phyloP scores from a whole-genome alignment of 2,113 vertebrate genomes.

The Lamprotornis superbus region DNA sequence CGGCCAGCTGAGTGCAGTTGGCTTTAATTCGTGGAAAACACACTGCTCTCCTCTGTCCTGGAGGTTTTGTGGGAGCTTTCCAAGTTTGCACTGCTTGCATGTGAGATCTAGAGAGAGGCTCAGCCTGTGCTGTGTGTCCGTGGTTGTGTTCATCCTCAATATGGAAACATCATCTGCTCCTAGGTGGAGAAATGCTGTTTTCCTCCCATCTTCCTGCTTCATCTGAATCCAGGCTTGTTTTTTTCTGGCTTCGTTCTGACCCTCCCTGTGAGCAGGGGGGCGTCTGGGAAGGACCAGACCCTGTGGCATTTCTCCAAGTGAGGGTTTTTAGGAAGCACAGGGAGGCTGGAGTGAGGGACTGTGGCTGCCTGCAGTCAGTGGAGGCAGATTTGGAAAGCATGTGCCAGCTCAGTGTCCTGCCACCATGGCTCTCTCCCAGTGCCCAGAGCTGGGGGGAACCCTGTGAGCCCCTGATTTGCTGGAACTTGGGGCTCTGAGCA shows the following conservation, averaged over 20 bases:
- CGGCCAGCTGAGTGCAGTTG: not conserved
- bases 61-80: not conserved
- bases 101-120: not conserved
- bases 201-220: not conserved
- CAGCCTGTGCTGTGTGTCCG: fast-evolving
- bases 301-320: not conserved
- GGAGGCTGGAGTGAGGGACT: not conserved
- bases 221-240: not conserved
- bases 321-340: not conserved
- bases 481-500: not conserved
- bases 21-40: not conserved
- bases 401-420: not conserved
- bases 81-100: not conserved
- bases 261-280: not conserved
- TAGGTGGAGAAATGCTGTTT: not conserved
- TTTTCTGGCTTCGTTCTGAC: fast-evolving
- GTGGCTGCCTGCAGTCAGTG: not conserved
- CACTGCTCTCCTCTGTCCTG: fast-evolving
- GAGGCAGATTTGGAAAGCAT: not conserved
- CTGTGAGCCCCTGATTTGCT: fast-evolving
- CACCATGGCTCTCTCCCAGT: not conserved
- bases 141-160: fast-evolving
- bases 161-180: not conserved
- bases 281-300: not conserved
- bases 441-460: not conserved